Percentiles rank a stretch among this genome's conserved stretches.
Evolutionary conservation across 2,113 vertebrate genomes (phyloP).

Genomic region (Ptychochromis oligacanthus): DNA sequence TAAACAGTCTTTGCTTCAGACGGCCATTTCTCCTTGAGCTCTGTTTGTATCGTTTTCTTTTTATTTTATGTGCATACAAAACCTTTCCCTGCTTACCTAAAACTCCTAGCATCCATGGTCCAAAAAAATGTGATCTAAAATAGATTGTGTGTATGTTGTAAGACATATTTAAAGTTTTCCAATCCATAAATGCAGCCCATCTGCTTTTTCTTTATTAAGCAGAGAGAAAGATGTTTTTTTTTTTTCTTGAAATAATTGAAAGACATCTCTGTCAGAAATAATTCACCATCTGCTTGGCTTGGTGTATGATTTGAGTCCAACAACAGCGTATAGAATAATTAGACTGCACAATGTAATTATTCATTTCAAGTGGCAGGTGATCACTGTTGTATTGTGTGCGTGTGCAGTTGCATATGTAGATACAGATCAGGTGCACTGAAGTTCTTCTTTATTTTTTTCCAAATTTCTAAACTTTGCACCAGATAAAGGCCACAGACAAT

Average conservation of each 20-base stretch:
- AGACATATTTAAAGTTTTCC: not conserved
- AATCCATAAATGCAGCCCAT: not conserved
- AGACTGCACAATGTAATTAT: not conserved
- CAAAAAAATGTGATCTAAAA: not conserved
- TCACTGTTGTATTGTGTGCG: not conserved
- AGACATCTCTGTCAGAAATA: not conserved
- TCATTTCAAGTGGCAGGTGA: slow-evolving; percentile 3
- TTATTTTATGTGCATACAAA: not conserved
- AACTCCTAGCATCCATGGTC: not conserved
- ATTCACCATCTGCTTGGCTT: slow-evolving; percentile 25
- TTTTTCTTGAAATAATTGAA: not conserved
- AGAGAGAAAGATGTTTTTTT: not conserved
- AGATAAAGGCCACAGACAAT: not conserved
- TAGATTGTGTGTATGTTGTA: not conserved
- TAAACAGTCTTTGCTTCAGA: not conserved
- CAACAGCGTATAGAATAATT: slow-evolving; percentile 4
- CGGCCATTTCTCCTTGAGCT: not conserved
- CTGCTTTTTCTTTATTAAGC: not conserved
- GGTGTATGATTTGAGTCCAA: not conserved
- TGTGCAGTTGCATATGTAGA: not conserved
- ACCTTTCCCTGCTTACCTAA: not conserved
- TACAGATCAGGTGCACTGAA: not conserved
- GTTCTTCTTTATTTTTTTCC: not conserved
- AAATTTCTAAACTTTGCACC: not conserved
- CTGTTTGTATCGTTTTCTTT: not conserved